Conservation (phyloP, 2,113 vertebrate genomes). For the Pluvianellus socialis region DNA sequence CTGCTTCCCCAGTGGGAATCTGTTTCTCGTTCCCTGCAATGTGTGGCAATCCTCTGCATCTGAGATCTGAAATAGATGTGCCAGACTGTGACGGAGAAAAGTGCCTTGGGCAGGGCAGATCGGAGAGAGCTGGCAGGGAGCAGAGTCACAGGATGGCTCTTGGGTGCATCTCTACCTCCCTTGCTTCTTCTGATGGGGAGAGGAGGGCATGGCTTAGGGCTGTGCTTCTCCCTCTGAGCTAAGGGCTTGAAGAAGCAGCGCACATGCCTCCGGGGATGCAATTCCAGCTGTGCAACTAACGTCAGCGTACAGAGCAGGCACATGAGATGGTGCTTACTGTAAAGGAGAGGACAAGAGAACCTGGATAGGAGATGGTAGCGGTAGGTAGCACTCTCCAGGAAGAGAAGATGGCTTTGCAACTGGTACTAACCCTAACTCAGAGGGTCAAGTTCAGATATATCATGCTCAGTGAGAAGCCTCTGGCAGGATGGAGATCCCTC, state of each 20-base stretch:
- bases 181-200: background rate
- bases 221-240: background rate
- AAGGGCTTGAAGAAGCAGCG: background rate
- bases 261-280: background rate
- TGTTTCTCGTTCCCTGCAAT: conserved; percentile 9
- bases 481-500: background rate
- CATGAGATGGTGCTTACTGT: background rate
- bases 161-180: background rate
- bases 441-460: background rate
- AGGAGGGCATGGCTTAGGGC: background rate
- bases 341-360: background rate
- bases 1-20: background rate
- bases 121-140: background rate
- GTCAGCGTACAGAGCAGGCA: background rate
- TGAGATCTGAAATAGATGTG: conserved; percentile 11
- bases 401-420: background rate
- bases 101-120: background rate
- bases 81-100: background rate
- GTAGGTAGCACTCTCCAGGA: background rate
- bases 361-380: background rate
- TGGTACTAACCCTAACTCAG: background rate
- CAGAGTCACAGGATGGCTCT: background rate
- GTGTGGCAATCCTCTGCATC: background rate
- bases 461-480: background rate
- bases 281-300: background rate